Percentiles rank a stretch among this genome's conserved stretches.
Evolutionary conservation across 2,888 invertebrate genomes (phyloP).

Genomic region (Ischnus inquisitorius): DNA sequence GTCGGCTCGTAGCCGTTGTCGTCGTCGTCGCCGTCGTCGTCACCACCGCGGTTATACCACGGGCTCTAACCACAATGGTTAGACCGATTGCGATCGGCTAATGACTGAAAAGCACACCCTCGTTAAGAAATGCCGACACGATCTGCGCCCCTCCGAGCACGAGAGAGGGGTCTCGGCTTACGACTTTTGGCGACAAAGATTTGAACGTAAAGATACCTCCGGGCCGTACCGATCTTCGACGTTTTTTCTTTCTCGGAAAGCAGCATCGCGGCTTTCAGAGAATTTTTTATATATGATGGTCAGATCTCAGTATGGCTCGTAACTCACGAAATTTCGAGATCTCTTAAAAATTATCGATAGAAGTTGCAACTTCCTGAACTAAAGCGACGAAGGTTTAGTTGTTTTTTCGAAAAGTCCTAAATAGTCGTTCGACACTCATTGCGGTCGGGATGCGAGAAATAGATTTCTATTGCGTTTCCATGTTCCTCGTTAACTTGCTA

Average conservation of each 20-base stretch:
- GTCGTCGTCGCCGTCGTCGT: conserved; percentile 66
- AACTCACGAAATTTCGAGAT: too few relatives aligned
- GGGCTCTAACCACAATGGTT: conserved; percentile 80
- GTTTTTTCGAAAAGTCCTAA: too few relatives aligned
- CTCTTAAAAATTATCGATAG: too few relatives aligned
- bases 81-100: conserved; percentile 81
- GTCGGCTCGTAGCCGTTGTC: conserved; percentile 47
- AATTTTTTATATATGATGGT: too few relatives aligned
- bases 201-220: conserved; percentile 29
- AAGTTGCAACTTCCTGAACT: too few relatives aligned
- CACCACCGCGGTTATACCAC: conserved; percentile 51
- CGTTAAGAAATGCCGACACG: conserved; percentile 82
- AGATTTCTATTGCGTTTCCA: conserved; percentile 16
- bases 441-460: conserved; percentile 7
- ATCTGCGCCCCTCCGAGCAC: conserved; percentile 67
- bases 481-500: conserved; percentile 37
- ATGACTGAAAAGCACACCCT: conserved; percentile 82
- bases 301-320: too few relatives aligned
- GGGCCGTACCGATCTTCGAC: neutral
- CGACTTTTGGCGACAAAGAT: conserved; percentile 20
- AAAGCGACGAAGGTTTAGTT: too few relatives aligned
- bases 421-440: too few relatives aligned
- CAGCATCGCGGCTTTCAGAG: too few relatives aligned
- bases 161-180: neutral
- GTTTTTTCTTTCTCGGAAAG: neutral